Conservation (phyloP, 2,113 vertebrate species). For the Rafetus swinhoei region DNA sequence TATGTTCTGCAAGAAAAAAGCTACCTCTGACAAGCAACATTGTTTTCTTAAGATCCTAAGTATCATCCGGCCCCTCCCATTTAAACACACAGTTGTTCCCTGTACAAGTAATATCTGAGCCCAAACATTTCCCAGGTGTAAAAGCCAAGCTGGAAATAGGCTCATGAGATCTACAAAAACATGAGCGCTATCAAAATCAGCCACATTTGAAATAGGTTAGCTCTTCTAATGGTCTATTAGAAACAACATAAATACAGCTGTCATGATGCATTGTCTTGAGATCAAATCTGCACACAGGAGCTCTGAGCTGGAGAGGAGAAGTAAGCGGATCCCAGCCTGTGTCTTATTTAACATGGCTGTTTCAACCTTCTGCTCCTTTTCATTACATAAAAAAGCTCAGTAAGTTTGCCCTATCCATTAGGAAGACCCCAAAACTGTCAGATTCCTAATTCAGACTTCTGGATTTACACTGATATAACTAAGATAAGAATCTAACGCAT, state of each 20-base stretch:
- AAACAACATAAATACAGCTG: neutral
- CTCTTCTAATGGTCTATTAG: neutral
- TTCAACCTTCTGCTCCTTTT: neutral
- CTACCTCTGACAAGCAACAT: neutral
- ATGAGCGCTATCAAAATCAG: neutral
- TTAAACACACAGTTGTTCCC: neutral
- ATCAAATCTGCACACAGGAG: accelerated
- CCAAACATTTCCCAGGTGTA: neutral
- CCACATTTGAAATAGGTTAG: accelerated
- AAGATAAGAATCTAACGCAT: constrained; percentile 45
- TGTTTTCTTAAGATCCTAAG: neutral
- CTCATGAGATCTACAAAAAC: neutral
- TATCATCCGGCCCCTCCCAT: neutral
- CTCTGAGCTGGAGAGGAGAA: neutral
- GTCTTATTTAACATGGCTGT: neutral
- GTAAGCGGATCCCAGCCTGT: neutral
- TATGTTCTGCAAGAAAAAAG: neutral
- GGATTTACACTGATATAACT: constrained; percentile 51
- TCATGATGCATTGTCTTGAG: neutral
- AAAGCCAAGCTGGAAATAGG: neutral
- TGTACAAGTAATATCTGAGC: neutral
- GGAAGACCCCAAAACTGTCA: neutral
- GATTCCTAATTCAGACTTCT: neutral
- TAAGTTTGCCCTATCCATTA: neutral
- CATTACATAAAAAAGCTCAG: neutral